These are phyloP conservation scores for Manis crassicaudata DNA, from an alignment of 2,797 vertebrate species.

Conservation along the genomic window DNA sequence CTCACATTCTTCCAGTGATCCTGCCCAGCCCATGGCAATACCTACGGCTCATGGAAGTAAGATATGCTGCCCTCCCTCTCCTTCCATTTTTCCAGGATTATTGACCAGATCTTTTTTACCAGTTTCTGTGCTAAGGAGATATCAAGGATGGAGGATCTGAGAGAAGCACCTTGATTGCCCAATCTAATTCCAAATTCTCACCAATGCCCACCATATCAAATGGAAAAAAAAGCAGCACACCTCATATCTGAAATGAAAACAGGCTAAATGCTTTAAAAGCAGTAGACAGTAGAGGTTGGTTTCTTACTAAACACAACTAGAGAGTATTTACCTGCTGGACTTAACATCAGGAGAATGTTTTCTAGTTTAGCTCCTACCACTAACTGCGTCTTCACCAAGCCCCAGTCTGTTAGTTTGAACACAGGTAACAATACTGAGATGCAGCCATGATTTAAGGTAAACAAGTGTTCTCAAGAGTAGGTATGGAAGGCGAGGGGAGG, in stretches of 20 bases:
- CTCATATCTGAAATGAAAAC: background rate
- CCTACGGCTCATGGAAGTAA: background rate
- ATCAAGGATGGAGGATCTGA: background rate
- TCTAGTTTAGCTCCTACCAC: background rate
- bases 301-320: background rate
- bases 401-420: background rate
- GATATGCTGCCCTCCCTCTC: background rate
- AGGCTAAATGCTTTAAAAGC: background rate
- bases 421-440: slow-evolving; percentile 3
- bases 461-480: background rate
- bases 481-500: background rate
- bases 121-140: background rate
- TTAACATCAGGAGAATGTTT: background rate
- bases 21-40: background rate
- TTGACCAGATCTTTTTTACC: background rate
- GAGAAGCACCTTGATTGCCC: background rate
- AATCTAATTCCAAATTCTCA: background rate
- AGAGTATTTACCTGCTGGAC: background rate
- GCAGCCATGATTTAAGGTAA: slow-evolving; percentile 20
- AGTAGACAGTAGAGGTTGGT: background rate
- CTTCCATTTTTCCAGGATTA: background rate
- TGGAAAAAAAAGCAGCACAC: background rate
- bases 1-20: background rate
- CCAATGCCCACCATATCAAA: background rate
- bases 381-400: background rate